Evolutionary conservation across 2,797 vertebrate species (phyloP).

Genomic region (Cetoscarus ocellatus): DNA sequence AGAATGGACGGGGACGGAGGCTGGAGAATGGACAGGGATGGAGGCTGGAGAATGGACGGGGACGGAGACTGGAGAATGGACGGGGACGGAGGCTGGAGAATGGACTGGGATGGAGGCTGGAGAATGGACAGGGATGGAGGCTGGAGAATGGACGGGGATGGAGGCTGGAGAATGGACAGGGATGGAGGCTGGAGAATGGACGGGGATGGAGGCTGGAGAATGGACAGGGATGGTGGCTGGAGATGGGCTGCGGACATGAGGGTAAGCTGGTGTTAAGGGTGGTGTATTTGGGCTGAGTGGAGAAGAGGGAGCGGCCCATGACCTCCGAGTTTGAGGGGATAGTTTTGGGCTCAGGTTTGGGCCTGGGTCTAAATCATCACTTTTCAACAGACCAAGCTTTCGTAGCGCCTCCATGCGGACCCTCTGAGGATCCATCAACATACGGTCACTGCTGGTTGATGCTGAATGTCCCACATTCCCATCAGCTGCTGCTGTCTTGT

Average conservation of each 20-base stretch:
- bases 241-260: conserved; percentile 4
- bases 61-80: neutral
- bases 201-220: neutral
- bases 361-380: conserved; percentile 64
- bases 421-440: conserved; percentile 73
- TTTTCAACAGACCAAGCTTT: conserved; percentile 91
- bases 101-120: too few species aligned
- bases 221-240: neutral
- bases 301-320: conserved; percentile 59
- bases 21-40: neutral
- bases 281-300: conserved; percentile 43
- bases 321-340: conserved; percentile 52
- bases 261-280: conserved; percentile 13
- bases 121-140: too few species aligned
- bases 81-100: neutral
- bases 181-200: neutral
- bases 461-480: neutral
- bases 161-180: neutral
- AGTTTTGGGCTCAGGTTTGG: conserved; percentile 51
- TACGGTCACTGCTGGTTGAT: conserved; percentile 43
- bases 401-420: conserved; percentile 88
- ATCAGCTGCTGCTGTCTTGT: conserved; percentile 52
- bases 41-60: neutral
- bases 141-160: too few species aligned
- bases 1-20: conserved; percentile 8